Base-by-base conservation (phyloP, 2,888 invertebrate species). In the Cordylochernes scorpioides region DNA sequence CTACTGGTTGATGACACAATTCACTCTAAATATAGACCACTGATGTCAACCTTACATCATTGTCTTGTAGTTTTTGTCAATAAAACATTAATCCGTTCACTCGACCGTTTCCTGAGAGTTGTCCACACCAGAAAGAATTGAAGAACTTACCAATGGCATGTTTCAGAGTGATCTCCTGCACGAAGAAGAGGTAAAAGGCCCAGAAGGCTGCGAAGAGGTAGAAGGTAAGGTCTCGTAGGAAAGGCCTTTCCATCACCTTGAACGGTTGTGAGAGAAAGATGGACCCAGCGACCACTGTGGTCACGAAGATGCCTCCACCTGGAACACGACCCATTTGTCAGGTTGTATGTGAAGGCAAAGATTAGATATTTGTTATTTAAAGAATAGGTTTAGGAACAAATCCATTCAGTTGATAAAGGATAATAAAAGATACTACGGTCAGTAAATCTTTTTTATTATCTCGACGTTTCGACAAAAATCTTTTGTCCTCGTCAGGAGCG, bases 221-320 rank as follows among this genome's bases (percentile, higher is more conserved):
- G 45, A 63, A 63, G 15, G 56, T 45, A 16, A 59, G 45, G 40
- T 62, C 62, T 15, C 62, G 44, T 3, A 63, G 43, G 33, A 62
- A 56, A 5, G 60, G 59, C 14, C 58, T 42, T 41, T 58, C 49
- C 53, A 57, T 55, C 8, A 50, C 43, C 28, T 49, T 43, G 45
- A 68, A 67, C 1, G 67, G 65, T 8, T 47, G 47, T n/a, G 57
- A 46, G 5, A 63, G 41, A 9, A 63, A 55, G 2, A 67, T 55
- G 2, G 59, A 48, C 0, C 66, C 67, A 13, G 59, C 61, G 7
- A 68, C 62, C 10, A 65, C 51, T 1, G 61, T 53, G 0, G 63
- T 63, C 4, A 64, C 60, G 46, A 68, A 68, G 15, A 64, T 53
- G 5, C 63, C 65, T 13, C 63, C 64, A 24, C 67, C 65, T 60